Conservation (phyloP, 1,140 invertebrate genomes). For the Pararge aegeria region DNA sequence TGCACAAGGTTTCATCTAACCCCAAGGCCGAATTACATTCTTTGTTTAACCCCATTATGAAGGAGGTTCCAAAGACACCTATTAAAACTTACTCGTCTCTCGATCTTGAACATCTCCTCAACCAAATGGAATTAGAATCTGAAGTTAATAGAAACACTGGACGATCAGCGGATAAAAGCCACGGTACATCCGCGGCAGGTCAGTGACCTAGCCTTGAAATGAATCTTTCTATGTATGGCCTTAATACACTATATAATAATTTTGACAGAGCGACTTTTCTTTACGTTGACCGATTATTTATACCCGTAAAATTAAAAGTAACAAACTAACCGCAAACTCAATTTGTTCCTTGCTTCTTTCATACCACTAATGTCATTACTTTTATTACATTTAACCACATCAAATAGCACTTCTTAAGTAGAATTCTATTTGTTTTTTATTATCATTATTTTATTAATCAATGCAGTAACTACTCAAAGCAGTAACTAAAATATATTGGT, state of each 20-base stretch:
- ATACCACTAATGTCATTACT: constrained; percentile 8
- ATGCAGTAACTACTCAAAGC: no score
- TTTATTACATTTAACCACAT: neutral
- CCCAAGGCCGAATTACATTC: constrained; percentile 31
- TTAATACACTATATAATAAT: constrained; percentile 22
- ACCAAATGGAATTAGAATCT: constrained; percentile 66
- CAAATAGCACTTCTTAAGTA: neutral
- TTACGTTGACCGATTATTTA: constrained; percentile 20
- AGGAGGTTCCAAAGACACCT: constrained; percentile 29
- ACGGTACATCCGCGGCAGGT: constrained; percentile 54
- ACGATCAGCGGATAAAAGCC: constrained; percentile 63
- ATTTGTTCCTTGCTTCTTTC: constrained; percentile 16
- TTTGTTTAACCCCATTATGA: constrained; percentile 27
- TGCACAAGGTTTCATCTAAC: constrained; percentile 48
- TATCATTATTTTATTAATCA: neutral
- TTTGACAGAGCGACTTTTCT: constrained; percentile 25
- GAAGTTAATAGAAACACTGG: constrained; percentile 70
- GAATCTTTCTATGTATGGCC: constrained; percentile 26
- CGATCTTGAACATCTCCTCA: constrained; percentile 62
- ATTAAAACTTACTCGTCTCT: constrained; percentile 54
- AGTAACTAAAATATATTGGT: no score
- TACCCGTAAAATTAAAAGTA: constrained; percentile 10
- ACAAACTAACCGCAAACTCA: constrained; percentile 22
- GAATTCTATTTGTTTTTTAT: constrained; percentile 1
- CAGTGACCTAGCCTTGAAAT: constrained; percentile 62